A percentile compares a stretch with the other conserved stretches of the same genome.
These are phyloP conservation scores for Ophion ellenae DNA, from an alignment of 2,888 invertebrate genomes.

Conservation along the genomic window DNA sequence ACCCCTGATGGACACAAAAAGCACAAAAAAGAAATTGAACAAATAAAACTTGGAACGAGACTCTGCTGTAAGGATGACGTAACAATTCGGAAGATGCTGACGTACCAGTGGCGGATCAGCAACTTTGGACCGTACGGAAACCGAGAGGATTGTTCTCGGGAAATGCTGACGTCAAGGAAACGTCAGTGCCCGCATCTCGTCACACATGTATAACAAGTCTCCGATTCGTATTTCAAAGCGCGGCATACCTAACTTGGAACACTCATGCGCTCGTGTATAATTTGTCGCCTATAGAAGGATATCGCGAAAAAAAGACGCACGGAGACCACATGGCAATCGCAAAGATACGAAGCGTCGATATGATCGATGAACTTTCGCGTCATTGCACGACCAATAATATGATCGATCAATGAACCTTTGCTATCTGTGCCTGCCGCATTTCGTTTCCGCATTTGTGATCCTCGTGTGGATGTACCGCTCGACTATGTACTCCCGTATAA, in stretches of 20 bases:
- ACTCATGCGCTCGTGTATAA: not conserved
- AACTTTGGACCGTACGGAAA: slow-evolving; percentile 43
- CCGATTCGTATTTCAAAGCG: slow-evolving; percentile 74
- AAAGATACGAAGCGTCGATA: not conserved
- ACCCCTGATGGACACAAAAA: not conserved
- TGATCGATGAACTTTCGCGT: not conserved
- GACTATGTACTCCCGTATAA: too few species aligned
- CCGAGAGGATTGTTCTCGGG: slow-evolving; percentile 60
- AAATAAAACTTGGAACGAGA: not conserved
- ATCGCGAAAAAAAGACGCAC: not conserved
- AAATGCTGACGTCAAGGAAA: slow-evolving; percentile 32
- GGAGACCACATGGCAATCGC: not conserved
- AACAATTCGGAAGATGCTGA: slow-evolving; percentile 59
- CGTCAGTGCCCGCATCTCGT: slow-evolving; percentile 7
- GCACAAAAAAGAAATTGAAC: not conserved
- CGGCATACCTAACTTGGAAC: slow-evolving; percentile 5
- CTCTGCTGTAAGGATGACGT: slow-evolving; percentile 59
- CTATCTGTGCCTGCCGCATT: too few species aligned
- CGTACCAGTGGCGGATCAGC: slow-evolving; percentile 14
- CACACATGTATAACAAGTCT: slow-evolving; percentile 19
- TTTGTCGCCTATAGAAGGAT: not conserved
- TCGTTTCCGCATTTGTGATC: too few species aligned
- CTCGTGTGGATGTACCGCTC: too few species aligned
- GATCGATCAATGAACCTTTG: too few species aligned
- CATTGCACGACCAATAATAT: not conserved